Conservation (phyloP, 2,113 vertebrate genomes). For the Sciurus niger region DNA sequence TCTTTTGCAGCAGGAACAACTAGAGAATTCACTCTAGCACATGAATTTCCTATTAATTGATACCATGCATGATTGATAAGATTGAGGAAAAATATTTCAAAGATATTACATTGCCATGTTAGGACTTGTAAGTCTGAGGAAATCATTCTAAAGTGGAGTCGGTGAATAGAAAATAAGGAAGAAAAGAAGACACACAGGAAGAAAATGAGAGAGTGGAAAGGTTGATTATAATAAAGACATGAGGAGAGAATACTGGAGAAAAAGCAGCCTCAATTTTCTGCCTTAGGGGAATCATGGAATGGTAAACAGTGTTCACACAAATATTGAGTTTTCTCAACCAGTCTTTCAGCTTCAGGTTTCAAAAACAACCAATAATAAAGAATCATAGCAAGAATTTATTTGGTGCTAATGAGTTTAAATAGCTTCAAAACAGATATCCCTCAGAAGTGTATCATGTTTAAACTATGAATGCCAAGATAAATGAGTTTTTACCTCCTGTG, state of each 20-base stretch:
- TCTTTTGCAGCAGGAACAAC: not conserved
- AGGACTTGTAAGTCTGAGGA: not conserved
- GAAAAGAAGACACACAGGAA: not conserved
- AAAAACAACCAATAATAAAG: conserved; percentile 52
- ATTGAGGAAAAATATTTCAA: not conserved
- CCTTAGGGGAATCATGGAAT: not conserved
- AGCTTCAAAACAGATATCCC: conserved; percentile 65
- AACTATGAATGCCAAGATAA: conserved; percentile 62
- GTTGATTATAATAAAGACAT: not conserved
- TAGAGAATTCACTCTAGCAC: not conserved
- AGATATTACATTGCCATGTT: not conserved
- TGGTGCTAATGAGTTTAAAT: conserved; percentile 65
- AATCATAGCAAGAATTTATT: conserved; percentile 54
- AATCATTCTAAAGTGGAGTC: not conserved
- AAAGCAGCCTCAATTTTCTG: not conserved
- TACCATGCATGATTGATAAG: not conserved
- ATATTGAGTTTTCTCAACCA: conserved; percentile 11
- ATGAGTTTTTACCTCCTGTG: conserved; percentile 33
- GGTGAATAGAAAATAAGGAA: not conserved
- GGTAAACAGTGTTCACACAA: not conserved
- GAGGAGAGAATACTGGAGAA: not conserved
- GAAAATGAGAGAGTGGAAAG: not conserved
- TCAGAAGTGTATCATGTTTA: conserved; percentile 58
- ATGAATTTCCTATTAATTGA: not conserved
- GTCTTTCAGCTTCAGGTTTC: conserved; percentile 17